A percentile compares a stretch with the other conserved stretches of the same genome.
These are phyloP conservation scores for Lepidocolaptes lacrymiger DNA, from an alignment of 2,797 vertebrate species.

Conservation along the genomic window DNA sequence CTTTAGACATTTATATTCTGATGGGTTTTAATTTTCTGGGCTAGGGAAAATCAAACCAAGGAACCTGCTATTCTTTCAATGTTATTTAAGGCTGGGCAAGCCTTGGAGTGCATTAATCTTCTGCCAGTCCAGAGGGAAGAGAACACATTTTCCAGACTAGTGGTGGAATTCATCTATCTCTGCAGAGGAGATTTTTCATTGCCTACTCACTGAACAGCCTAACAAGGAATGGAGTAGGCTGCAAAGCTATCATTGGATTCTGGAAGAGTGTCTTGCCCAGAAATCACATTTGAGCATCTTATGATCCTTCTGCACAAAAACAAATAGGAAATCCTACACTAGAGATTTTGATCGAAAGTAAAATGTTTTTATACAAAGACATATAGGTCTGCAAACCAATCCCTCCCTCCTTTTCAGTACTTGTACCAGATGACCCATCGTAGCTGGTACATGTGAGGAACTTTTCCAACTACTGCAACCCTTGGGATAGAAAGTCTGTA, in stretches of 20 bases:
- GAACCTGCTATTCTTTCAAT: neutral
- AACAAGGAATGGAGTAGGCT: slow-evolving; percentile 35
- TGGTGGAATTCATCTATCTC: slow-evolving; percentile 61
- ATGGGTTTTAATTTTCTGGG: neutral
- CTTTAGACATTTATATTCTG: neutral
- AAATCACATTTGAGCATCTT: slow-evolving; percentile 47
- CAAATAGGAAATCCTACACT: neutral
- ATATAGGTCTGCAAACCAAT: neutral
- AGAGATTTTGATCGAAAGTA: slow-evolving; percentile 13
- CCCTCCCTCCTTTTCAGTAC: neutral
- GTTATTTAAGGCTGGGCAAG: slow-evolving; percentile 52
- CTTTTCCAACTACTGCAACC: neutral
- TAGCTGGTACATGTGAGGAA: neutral
- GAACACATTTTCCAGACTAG: slow-evolving; percentile 60
- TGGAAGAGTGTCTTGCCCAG: slow-evolving; percentile 26
- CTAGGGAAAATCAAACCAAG: neutral
- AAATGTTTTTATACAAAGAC: slow-evolving; percentile 11
- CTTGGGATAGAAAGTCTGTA: neutral
- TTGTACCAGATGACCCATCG: neutral
- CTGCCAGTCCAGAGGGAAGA: slow-evolving; percentile 25
- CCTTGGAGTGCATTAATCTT: slow-evolving; percentile 56
- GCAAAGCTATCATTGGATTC: slow-evolving; percentile 36
- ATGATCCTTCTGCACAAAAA: slow-evolving; percentile 4
- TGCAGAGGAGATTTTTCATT: slow-evolving; percentile 61
- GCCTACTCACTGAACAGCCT: slow-evolving; percentile 46